These are phyloP conservation scores for Amniataba percoides DNA, from an alignment of 2,797 vertebrate species.

Conservation along the genomic window DNA sequence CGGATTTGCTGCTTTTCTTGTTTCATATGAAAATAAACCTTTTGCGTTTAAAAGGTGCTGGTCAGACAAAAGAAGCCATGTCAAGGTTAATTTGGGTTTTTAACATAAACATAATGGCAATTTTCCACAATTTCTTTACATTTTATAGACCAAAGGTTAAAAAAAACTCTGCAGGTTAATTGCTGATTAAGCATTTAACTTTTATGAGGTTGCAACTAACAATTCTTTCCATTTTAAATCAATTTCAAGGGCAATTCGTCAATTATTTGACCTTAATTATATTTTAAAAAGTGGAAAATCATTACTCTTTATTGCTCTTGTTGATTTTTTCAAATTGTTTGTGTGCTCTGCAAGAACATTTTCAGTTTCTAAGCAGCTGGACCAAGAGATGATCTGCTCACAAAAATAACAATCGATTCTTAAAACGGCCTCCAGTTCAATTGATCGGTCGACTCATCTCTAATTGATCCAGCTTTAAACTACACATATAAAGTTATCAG, in stretches of 20 bases:
- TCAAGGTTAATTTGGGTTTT: not conserved
- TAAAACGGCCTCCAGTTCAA: not conserved
- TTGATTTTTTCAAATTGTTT: slow-evolving; percentile 12
- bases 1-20: not conserved
- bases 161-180: not conserved
- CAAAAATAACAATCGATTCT: not conserved
- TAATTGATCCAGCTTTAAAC: not conserved
- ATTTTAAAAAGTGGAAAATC: not conserved
- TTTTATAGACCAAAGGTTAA: not conserved
- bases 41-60: not conserved
- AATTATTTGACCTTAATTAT: not conserved
- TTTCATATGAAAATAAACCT: not conserved
- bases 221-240: not conserved
- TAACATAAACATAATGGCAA: not conserved
- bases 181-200: not conserved
- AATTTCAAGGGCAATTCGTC: not conserved
- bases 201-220: not conserved
- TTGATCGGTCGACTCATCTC: not conserved
- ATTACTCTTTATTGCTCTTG: not conserved
- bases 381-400: not conserved
- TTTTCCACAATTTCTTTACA: not conserved
- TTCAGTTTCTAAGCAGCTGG: not conserved
- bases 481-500: not conserved
- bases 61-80: not conserved
- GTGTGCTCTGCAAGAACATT: not conserved